Base-by-base conservation (phyloP, 2,888 invertebrate species). In the Clostera curtula region DNA sequence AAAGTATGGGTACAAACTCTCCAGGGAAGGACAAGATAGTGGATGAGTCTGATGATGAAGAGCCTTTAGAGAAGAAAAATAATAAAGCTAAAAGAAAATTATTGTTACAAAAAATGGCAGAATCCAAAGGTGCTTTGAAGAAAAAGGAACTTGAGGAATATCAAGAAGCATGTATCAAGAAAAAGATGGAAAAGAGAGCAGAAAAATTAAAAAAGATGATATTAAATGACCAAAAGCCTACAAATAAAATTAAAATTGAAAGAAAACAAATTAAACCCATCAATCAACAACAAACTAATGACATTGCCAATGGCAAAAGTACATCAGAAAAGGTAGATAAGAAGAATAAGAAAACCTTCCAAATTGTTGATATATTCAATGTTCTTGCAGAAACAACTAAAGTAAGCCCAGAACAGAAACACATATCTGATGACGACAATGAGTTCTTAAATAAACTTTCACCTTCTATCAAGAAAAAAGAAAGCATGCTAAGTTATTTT, bases 1-100 rank as follows among this genome's bases (percentile, higher is more conserved):
- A 88, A 56, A 79, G 80, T 24, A 85, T 90, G 36, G 90, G 90
- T 2, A 64, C 68, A 11, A 90, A 90, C 66, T 86, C 88, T 12
- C 86, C 86, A 5, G 90, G 90, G 0, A 88, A 87, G 66, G 84
- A 84, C 23, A 66, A 58, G 46, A 40, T 25, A 10, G 24, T 38
- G 25, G 60, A 63, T 23, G 56, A 59, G 32, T 40, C 43, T 29
- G 62, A 68, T 36, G 34, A 42, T 12, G 53, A 65, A 36, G 69
- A 61, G 31, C 33, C 48, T 12, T 20, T 31, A 27, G 63, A 68
- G 40, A 71, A 65, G 37, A 74, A 63, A 40, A 64, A 48, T 27
- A 35, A 54, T 1, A 80, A 73, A 31, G 71, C 63, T 1, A 86
- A 85, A 50, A 80, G 88, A 43, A 84, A 85, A 38, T 53, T 85